Base-by-base conservation (phyloP, 2,888 invertebrate genomes). In the Lithodes maja region DNA sequence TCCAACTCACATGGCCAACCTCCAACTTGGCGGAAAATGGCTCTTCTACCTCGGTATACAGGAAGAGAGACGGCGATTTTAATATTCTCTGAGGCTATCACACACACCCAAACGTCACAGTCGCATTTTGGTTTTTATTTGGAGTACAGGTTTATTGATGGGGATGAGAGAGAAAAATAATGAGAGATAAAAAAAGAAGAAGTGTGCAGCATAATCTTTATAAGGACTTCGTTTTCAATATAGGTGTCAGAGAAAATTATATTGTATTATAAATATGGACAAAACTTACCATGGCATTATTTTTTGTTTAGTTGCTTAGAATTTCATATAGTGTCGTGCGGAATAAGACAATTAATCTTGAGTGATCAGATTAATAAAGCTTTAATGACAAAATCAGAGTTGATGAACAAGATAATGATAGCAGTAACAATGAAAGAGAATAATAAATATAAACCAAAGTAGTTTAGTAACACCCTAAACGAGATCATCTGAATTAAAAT, bases 31-130 rank as follows among this genome's bases (percentile, higher is more conserved):
- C 80, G 88, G 81, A 68, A 89, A 75, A 84, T 89, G 75, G 85
- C 77, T 89, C 88, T 89, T 89, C 88, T 89, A 89, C 88, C 88
- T 89, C 85, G 88, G 88, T 89, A 85, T 81, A 89, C 84, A 89
- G 88, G 84, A 84, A 89, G 80, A 85, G 83, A 85, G 84, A 81
- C 68, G 68, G 74, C 52, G 49, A 89, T 81, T 33, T 85, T 89
- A 89, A 71, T 84, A 71, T 71, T 71, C n/a, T 3, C 71, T 71
- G 71, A 71, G 71, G 15, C 71, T 71, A 71, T 3, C 71, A 71
- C 17, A 71, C 71, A 71, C 71, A 71, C 71, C 71, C 71, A 71
- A 71, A 71, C 71, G 71, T 71, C 71, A n/a, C 71, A 71, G 71
- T 71, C 71, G 71, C 71, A 71, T 71, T 71, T 71, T 71, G 71